Evolutionary conservation across 2,113 vertebrate genomes (phyloP).

Genomic region (Dendrocopos noguchii): DNA sequence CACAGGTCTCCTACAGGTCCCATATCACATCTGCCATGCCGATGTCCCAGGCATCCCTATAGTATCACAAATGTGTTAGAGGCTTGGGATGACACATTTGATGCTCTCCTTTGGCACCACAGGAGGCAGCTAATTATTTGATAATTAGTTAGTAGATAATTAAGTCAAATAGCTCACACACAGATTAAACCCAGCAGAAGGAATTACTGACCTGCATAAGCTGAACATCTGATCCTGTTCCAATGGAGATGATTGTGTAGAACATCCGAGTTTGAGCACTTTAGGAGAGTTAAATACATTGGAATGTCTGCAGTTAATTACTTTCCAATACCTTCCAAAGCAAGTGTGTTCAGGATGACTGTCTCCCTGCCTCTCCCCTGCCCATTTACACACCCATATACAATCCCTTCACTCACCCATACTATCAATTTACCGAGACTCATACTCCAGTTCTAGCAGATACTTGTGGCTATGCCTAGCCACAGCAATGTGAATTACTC

Average conservation of each 20-base stretch:
- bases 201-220: neutral
- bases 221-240: neutral
- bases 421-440: neutral
- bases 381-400: neutral
- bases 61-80: neutral
- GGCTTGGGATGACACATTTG: neutral
- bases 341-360: neutral
- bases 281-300: rapidly evolving
- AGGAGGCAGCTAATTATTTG: neutral
- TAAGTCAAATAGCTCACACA: neutral
- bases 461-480: too few relatives aligned
- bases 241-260: too few relatives aligned
- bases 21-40: rapidly evolving
- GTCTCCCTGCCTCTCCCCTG: neutral
- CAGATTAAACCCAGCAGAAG: neutral
- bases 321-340: neutral
- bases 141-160: neutral
- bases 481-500: too few relatives aligned
- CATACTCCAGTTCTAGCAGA: neutral
- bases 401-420: neutral
- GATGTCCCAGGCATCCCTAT: neutral
- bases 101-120: neutral
- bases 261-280: neutral
- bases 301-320: neutral
- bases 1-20: neutral